Base-by-base conservation (phyloP, 2,888 invertebrate species). In the Calliopum simillimum region DNA sequence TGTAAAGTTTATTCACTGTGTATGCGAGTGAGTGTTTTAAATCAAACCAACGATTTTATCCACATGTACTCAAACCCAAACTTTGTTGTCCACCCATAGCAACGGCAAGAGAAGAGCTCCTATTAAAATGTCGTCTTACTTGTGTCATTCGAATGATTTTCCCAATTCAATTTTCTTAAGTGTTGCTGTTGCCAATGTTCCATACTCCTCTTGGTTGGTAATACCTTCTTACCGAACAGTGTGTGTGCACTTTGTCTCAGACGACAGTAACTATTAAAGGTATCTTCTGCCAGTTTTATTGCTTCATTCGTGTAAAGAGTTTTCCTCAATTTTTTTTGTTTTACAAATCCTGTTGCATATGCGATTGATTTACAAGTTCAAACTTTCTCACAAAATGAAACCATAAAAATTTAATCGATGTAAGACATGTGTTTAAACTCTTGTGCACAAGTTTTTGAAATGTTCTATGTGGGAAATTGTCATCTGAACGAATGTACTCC, bases 131-230 rank as follows among this genome's bases (percentile, higher is more conserved):
- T 66, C 72, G 69, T 72, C 72, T 74, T 70, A 67, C 61, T 66
- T 43, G 58, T 47, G 46, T 53, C 69, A 59, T 68, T 68, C 68
- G 66, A 61, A 71, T 65, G 68, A 69, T 79, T 80, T 81, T 78
- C 80, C 77, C 80, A 82, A 83, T 82, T 82, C 83, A 82, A 82
- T 82, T 82, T 81, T 77, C 79, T 78, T 83, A 81, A 82, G 80
- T 79, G 77, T 79, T 81, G 75, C 75, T 76, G 74, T 43, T 58
- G 43, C 62, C 21, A 21, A 11, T 56, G 14, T 56, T 8, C 14
- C 14, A 23, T 13, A 3, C 25, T 56, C 25, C 19, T 53, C 53
- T 4, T 14, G 16, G 6, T n/a, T n/a, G 49, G 16, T 49, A 49
- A 49, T 49, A 49, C 49, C 49, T 49, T 16, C 49, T 8, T n/a